These are phyloP conservation scores for Pseudomugil gertrudae DNA, from an alignment of 2,797 vertebrate species.

Conservation along the genomic window DNA sequence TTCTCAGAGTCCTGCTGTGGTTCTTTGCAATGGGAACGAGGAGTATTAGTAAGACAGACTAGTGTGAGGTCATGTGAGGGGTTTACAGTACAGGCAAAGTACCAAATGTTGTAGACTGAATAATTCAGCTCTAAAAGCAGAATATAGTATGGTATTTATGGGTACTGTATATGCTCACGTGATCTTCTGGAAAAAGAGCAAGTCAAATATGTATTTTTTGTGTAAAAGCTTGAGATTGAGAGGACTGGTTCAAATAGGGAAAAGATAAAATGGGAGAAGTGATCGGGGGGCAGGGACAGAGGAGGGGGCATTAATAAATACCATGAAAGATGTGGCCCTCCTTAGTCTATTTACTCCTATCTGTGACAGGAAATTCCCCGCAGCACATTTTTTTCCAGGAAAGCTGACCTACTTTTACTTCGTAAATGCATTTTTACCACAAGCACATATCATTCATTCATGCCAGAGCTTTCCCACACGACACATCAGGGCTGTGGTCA, in stretches of 20 bases:
- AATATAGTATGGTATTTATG: constrained; percentile 54
- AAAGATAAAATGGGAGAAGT: constrained; percentile 35
- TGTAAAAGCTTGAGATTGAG: constrained; percentile 23
- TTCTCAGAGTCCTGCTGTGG: constrained; percentile 7
- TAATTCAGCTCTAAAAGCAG: constrained; percentile 64
- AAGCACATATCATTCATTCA: constrained; percentile 69
- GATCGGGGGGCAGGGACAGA: constrained; percentile 22
- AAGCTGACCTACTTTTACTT: constrained; percentile 78
- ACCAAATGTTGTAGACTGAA: constrained; percentile 70
- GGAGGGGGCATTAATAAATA: constrained; percentile 37
- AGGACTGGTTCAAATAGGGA: constrained; percentile 27
- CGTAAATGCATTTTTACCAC: constrained; percentile 69
- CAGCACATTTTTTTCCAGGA: constrained; percentile 70
- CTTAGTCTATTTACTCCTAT: constrained; percentile 57
- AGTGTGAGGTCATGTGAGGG: constrained; percentile 46
- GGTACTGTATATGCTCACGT: constrained; percentile 21
- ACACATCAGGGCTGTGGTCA: constrained; percentile 26
- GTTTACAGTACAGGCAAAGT: constrained; percentile 57
- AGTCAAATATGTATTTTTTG: constrained; percentile 44
- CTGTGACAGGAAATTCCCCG: constrained; percentile 58
- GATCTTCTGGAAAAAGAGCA: constrained; percentile 33
- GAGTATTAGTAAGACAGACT: constrained; percentile 8
- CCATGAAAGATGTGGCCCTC: constrained; percentile 45
- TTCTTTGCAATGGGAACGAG: constrained; percentile 14
- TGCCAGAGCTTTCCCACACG: constrained; percentile 37